These are phyloP conservation scores for Siniperca undulata DNA, from an alignment of 2,797 vertebrate genomes.

Conservation along the genomic window DNA sequence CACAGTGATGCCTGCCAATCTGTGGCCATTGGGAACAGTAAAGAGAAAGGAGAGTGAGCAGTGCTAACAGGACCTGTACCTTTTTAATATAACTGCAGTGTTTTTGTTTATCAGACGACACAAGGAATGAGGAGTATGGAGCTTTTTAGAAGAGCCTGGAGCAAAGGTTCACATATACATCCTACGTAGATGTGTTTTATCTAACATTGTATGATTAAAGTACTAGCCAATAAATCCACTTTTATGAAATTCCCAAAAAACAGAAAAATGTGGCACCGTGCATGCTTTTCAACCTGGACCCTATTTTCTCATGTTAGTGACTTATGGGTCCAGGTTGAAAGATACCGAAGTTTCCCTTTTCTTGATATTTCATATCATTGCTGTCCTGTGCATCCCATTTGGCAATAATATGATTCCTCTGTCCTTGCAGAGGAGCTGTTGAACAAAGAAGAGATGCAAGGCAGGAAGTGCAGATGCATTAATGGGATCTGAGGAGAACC, in stretches of 20 bases:
- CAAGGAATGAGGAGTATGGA: neutral
- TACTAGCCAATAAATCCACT: neutral
- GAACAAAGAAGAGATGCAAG: neutral
- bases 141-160: neutral
- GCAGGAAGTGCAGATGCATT: conserved; percentile 22
- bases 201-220: neutral
- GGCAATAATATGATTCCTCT: neutral
- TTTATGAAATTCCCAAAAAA: neutral
- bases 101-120: conserved; percentile 18
- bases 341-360: neutral
- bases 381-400: neutral
- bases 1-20: conserved; percentile 1
- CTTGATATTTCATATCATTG: neutral
- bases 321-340: too few species aligned
- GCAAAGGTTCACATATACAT: conserved; percentile 1
- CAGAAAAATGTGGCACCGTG: neutral
- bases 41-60: conserved; percentile 27
- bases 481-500: conserved; percentile 32
- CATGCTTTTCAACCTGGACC: neutral
- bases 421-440: conserved; percentile 6
- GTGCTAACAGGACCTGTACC: conserved; percentile 32
- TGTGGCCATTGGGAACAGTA: conserved; percentile 27
- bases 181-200: conserved; percentile 12
- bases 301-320: too few species aligned
- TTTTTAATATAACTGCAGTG: conserved; percentile 23